A percentile compares a stretch with the other conserved stretches of the same genome.
Evolutionary conservation across 2,888 invertebrate genomes (phyloP).

Genomic region (Cerceris ruficornis): DNA sequence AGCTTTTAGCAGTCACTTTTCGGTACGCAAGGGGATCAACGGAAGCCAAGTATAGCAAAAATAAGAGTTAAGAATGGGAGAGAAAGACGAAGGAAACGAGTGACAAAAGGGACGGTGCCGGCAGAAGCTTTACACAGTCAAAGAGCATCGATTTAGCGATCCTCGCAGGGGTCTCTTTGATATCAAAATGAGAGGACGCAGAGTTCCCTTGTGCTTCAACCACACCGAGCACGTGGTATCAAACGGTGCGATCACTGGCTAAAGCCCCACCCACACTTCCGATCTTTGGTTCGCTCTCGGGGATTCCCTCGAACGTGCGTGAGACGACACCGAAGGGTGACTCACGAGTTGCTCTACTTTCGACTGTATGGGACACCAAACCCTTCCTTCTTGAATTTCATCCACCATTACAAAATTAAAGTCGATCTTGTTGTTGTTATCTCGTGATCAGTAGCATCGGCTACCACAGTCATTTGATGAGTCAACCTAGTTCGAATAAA

Average conservation of each 20-base stretch:
- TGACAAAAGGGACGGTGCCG: slow-evolving; percentile 37
- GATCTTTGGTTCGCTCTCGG: slow-evolving; percentile 52
- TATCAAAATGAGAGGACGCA: slow-evolving; percentile 63
- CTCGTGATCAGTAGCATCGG: no score
- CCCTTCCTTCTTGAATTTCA: slow-evolving; percentile 24
- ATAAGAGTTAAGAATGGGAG: slow-evolving; percentile 43
- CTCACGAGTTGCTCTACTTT: slow-evolving; percentile 47
- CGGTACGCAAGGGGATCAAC: slow-evolving; percentile 9
- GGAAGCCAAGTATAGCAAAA: slow-evolving; percentile 9
- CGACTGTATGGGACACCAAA: slow-evolving; percentile 45
- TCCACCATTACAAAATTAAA: no score
- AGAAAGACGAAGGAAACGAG: slow-evolving; percentile 38
- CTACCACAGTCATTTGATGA: no score
- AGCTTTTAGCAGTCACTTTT: slow-evolving; percentile 44
- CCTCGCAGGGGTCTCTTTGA: slow-evolving; percentile 63
- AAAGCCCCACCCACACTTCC: slow-evolving; percentile 48
- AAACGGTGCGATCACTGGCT: slow-evolving; percentile 55
- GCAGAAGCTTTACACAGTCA: slow-evolving; percentile 63
- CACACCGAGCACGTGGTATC: slow-evolving; percentile 63
- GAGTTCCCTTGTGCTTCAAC: slow-evolving; percentile 57
- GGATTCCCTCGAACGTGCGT: slow-evolving; percentile 44
- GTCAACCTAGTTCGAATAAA: no score
- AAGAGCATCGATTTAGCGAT: slow-evolving; percentile 68
- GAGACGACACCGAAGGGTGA: slow-evolving; percentile 47
- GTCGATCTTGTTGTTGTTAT: no score